phyloP scores from a whole-genome alignment of 2,113 vertebrate genomes.

The Callithrix jacchus region DNA sequence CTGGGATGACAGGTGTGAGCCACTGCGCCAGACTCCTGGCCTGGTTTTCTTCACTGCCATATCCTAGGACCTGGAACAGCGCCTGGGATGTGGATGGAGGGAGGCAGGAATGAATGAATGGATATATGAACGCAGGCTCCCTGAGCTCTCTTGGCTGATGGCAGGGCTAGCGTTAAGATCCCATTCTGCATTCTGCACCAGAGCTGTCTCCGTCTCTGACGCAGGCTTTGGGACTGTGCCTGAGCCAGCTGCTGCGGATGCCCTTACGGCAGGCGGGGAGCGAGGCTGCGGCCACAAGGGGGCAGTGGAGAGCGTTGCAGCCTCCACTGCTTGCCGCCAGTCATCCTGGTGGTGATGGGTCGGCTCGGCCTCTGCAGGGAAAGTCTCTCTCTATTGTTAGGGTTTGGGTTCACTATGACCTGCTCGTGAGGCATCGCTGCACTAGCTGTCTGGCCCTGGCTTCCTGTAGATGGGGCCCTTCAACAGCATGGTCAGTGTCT shows the following conservation, averaged over 20 bases:
- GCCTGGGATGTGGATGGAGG: background rate
- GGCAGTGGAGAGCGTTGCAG: background rate
- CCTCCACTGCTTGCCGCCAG: background rate
- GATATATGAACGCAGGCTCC: background rate
- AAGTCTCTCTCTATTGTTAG: background rate
- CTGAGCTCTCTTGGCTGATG: background rate
- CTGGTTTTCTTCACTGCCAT: background rate
- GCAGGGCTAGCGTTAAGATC: background rate
- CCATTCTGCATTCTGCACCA: background rate
- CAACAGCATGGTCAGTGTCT: background rate
- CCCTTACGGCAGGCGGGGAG: background rate
- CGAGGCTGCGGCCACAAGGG: background rate
- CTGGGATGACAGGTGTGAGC: too few species aligned
- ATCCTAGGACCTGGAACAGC: background rate
- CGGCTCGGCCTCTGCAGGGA: too few species aligned
- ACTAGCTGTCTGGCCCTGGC: background rate
- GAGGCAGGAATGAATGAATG: background rate
- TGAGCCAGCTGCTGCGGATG: background rate
- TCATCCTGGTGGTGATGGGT: background rate
- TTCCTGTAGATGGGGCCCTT: background rate
- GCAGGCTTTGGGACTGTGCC: too few species aligned
- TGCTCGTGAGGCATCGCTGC: background rate
- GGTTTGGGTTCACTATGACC: background rate
- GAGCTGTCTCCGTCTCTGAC: background rate
- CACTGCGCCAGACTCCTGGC: too few species aligned